phyloP scores from a whole-genome alignment of 2,888 invertebrate species.

The Lithosia quadra region DNA sequence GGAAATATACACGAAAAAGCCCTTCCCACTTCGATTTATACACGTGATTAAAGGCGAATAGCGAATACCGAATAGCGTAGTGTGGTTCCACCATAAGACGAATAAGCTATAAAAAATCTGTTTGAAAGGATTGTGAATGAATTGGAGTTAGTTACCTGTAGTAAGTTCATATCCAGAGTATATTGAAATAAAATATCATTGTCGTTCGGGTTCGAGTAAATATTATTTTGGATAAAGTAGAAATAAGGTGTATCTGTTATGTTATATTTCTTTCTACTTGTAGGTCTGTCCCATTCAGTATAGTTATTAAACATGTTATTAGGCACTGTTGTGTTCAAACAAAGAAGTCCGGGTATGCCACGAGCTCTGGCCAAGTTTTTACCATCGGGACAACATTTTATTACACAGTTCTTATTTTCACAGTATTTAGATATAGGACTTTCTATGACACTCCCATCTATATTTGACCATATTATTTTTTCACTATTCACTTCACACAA shows the following conservation, averaged over 20 bases:
- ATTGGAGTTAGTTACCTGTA: neutral
- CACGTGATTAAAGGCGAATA: too few species aligned
- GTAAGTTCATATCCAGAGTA: too few species aligned
- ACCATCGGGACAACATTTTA: conserved; percentile 20
- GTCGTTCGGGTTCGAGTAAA: neutral
- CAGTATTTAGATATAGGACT: conserved; percentile 17
- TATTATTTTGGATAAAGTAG: neutral
- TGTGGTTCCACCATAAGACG: too few species aligned
- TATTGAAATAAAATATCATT: too few species aligned
- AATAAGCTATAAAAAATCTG: too few species aligned
- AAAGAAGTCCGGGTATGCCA: fast-evolving
- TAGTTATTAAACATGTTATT: neutral
- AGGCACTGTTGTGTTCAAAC: neutral
- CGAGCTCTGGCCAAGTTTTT: neutral
- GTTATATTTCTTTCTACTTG: neutral
- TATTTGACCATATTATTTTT: neutral
- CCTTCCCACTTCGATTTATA: too few species aligned
- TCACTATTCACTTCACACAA: conserved; percentile 16
- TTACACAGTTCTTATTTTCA: conserved; percentile 9
- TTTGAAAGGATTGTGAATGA: neutral
- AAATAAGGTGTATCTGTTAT: conserved; percentile 5
- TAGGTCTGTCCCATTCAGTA: neutral
- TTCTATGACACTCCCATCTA: conserved; percentile 8
- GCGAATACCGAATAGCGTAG: too few species aligned
- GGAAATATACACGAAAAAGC: too few species aligned